These are phyloP conservation scores for Rhaphigaster nebulosa DNA, from an alignment of 2,888 invertebrate genomes.

Conservation along the genomic window DNA sequence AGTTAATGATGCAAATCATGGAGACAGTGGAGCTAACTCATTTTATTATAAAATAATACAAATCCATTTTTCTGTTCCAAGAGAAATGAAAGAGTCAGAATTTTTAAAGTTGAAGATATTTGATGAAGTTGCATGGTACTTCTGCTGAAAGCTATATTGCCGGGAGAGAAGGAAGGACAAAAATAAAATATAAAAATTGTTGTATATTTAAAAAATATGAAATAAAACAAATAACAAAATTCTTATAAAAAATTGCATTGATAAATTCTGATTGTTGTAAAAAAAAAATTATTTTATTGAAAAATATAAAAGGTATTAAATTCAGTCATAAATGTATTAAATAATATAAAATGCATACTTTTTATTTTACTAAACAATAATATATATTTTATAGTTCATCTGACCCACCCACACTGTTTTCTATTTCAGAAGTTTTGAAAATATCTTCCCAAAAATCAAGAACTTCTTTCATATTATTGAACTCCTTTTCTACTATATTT, in stretches of 20 bases:
- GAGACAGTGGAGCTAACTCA: too few species aligned
- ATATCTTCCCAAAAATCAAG: slow-evolving; percentile 11
- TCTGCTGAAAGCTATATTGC: too few species aligned
- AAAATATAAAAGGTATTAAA: not conserved
- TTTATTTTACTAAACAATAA: not conserved
- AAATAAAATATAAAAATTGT: too few species aligned
- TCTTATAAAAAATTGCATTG: not conserved
- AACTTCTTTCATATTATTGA: not conserved
- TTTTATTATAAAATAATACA: too few species aligned
- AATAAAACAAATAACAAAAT: too few species aligned
- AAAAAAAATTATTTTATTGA: not conserved
- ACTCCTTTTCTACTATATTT: not conserved
- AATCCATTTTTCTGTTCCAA: too few species aligned
- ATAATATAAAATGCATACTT: not conserved
- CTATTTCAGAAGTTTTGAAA: not conserved
- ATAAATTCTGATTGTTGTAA: not conserved
- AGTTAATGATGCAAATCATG: too few species aligned
- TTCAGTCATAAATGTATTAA: not conserved
- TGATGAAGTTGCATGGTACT: too few species aligned
- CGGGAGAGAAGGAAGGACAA: too few species aligned
- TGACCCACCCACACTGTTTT: not conserved
- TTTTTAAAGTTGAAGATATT: too few species aligned
- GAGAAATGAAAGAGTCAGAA: too few species aligned
- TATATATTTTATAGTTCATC: slow-evolving; percentile 18
- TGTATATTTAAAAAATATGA: too few species aligned